phyloP scores from a whole-genome alignment of 2,888 invertebrate genomes.

The Blastobasis lacticolella region DNA sequence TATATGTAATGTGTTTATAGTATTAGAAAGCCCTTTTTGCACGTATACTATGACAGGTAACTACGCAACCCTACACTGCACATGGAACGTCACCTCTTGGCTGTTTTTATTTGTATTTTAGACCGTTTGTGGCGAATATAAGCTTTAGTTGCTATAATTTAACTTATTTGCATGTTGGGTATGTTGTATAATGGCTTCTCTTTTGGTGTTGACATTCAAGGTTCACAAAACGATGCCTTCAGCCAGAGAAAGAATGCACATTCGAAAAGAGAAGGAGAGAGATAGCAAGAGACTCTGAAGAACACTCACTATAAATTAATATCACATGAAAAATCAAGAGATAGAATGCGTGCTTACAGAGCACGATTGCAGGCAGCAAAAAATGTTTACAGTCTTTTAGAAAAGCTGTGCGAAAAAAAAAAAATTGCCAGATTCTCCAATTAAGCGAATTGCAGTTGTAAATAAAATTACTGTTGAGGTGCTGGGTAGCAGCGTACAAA shows the following conservation, averaged over 20 bases:
- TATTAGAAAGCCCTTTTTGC: too few species aligned
- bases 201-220: neutral
- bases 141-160: neutral
- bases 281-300: too few species aligned
- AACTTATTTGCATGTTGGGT: neutral
- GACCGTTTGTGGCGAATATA: too few species aligned
- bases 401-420: slow-evolving; percentile 6
- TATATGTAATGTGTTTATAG: too few species aligned
- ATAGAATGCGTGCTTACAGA: slow-evolving; percentile 1
- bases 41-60: too few species aligned
- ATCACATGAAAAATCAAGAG: too few species aligned
- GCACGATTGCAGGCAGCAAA: neutral
- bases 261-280: neutral
- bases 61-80: too few species aligned
- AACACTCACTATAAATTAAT: neutral
- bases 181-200: neutral
- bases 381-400: neutral
- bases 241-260: neutral
- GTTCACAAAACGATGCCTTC: neutral
- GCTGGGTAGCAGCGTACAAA: neutral
- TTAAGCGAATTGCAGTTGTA: slow-evolving; percentile 2
- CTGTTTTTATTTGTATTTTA: too few species aligned
- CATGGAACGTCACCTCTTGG: too few species aligned
- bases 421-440: slow-evolving; percentile 5
- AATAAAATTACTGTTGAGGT: neutral